phyloP scores from a whole-genome alignment of 2,888 invertebrate genomes.

The Trichopoda pennipes region DNA sequence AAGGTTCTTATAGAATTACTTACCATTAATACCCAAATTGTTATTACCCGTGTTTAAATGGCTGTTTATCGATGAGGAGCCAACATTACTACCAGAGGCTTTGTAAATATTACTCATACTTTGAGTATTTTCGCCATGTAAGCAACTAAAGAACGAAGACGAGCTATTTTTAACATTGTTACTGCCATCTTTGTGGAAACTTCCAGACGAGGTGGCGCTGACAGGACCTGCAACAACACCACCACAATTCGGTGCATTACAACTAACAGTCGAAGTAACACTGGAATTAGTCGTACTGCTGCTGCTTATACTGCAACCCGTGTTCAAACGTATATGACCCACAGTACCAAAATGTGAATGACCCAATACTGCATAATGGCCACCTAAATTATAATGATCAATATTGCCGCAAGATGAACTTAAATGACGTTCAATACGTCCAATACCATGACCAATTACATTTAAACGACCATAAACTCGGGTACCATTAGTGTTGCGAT shows the following conservation, averaged over 20 bases:
- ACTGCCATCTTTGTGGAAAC: constrained; percentile 69
- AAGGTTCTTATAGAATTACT: constrained; percentile 22
- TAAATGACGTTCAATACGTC: constrained; percentile 84
- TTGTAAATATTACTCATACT: constrained; percentile 81
- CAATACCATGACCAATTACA: constrained; percentile 83
- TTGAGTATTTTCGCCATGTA: constrained; percentile 81
- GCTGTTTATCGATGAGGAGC: constrained; percentile 17
- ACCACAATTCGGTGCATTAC: constrained; percentile 63
- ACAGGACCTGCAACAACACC: constrained; percentile 5
- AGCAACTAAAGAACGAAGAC: constrained; percentile 80
- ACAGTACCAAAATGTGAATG: constrained; percentile 81
- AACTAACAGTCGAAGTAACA: constrained; percentile 69
- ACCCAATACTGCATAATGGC: constrained; percentile 81
- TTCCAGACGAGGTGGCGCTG: constrained; percentile 48
- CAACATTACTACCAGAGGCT: constrained; percentile 67
- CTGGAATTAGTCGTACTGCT: constrained; percentile 65
- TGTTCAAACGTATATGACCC: constrained; percentile 80
- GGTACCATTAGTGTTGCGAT: constrained; percentile 74
- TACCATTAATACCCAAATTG: constrained; percentile 46
- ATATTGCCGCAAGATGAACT: constrained; percentile 86
- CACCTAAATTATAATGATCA: constrained; percentile 81
- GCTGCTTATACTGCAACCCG: constrained; percentile 67
- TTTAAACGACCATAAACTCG: constrained; percentile 82
- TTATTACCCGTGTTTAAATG: constrained; percentile 44
- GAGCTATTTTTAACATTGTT: constrained; percentile 79